These are phyloP conservation scores for Coregonus suidteri DNA, from an alignment of 2,797 vertebrate genomes.

Conservation along the genomic window DNA sequence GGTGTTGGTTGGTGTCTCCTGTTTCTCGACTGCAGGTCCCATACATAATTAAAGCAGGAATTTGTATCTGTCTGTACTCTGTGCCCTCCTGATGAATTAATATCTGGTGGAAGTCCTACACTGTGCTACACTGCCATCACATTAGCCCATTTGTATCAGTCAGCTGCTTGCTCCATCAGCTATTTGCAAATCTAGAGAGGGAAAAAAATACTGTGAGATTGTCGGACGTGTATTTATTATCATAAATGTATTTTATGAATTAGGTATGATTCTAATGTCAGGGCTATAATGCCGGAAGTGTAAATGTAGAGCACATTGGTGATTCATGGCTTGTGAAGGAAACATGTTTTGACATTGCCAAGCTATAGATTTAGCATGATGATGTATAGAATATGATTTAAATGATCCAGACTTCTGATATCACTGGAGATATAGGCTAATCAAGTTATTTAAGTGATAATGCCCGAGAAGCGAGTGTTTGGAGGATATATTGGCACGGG, in stretches of 20 bases:
- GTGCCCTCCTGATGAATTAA: slow-evolving; percentile 80
- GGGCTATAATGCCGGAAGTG: slow-evolving; percentile 66
- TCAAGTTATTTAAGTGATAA: background rate
- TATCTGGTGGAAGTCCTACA: slow-evolving; percentile 78
- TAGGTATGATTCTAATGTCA: slow-evolving; percentile 67
- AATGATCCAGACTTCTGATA: background rate
- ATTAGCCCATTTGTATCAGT: slow-evolving; percentile 82
- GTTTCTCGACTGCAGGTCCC: slow-evolving; percentile 64
- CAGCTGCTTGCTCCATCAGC: slow-evolving; percentile 77
- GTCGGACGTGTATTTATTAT: slow-evolving; percentile 76
- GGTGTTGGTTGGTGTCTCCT: slow-evolving; percentile 63
- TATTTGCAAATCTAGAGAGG: slow-evolving; percentile 76
- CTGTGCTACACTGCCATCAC: slow-evolving; percentile 77
- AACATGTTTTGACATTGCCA: slow-evolving; percentile 42
- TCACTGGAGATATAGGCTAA: background rate
- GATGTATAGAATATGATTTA: background rate
- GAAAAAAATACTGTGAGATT: slow-evolving; percentile 50
- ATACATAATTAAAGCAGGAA: slow-evolving; percentile 81
- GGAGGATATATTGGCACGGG: too few species aligned
- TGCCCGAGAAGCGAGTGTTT: background rate
- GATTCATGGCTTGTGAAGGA: slow-evolving; percentile 54
- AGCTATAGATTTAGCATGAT: slow-evolving; percentile 31
- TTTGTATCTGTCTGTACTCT: slow-evolving; percentile 81
- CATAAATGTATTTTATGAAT: slow-evolving; percentile 78
- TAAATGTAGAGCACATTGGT: slow-evolving; percentile 56